phyloP scores from a whole-genome alignment of 1,140 invertebrate species.

The Drosophila obscura region DNA sequence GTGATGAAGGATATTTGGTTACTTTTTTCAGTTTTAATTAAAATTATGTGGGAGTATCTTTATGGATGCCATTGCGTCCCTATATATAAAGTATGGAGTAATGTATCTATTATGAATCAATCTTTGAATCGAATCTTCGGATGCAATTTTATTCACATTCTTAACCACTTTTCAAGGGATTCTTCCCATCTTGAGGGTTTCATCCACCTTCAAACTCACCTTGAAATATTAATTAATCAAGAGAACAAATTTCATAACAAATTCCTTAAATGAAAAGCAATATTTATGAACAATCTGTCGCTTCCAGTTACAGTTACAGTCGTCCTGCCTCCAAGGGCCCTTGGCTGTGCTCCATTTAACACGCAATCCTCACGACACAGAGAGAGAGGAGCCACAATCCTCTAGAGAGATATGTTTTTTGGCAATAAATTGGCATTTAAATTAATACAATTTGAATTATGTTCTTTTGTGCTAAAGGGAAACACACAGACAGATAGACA shows the following conservation, averaged over 20 bases:
- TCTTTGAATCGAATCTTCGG: no score
- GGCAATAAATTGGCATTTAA: conserved; percentile 84
- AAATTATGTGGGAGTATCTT: no score
- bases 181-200: no score
- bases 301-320: conserved; percentile 55
- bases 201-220: background rate
- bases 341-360: conserved; percentile 52
- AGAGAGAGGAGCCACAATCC: conserved; percentile 7
- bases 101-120: no score
- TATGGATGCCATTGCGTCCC: no score
- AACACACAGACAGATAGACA: conserved; percentile 11
- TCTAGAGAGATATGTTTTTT: conserved; percentile 41
- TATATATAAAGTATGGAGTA: no score
- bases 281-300: conserved; percentile 73
- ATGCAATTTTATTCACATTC: no score
- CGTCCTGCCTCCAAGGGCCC: conserved; percentile 21
- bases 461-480: conserved; percentile 54
- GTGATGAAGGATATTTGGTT: background rate
- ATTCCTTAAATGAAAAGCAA: conserved; percentile 13
- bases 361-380: conserved; percentile 11
- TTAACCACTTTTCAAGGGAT: no score
- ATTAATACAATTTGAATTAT: conserved; percentile 84
- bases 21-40: background rate
- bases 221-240: conserved; percentile 31
- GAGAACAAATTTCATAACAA: conserved; percentile 8